phyloP scores from a whole-genome alignment of 2,797 vertebrate genomes.

The Periophthalmus magnuspinnatus region DNA sequence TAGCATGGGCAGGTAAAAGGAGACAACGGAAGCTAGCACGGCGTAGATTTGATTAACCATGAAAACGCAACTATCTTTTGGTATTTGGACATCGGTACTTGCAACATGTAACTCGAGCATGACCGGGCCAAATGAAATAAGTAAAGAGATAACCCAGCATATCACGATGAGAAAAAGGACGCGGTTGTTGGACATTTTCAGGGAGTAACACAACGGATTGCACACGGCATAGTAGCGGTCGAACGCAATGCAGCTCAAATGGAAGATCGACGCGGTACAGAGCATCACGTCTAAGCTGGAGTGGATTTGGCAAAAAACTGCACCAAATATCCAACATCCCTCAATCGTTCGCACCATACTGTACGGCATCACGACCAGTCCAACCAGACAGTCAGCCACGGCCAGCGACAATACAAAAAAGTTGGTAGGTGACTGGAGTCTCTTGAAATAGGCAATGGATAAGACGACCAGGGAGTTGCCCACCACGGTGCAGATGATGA shows the following conservation, averaged over 20 bases:
- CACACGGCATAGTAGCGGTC: slow-evolving; percentile 83
- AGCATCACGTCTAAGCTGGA: slow-evolving; percentile 85
- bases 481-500: slow-evolving; percentile 76
- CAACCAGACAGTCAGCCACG: slow-evolving; percentile 83
- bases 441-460: slow-evolving; percentile 81
- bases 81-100: slow-evolving; percentile 60
- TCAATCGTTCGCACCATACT: slow-evolving; percentile 82
- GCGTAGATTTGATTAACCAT: slow-evolving; percentile 80
- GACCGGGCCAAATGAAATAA: slow-evolving; percentile 82
- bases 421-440: slow-evolving; percentile 82
- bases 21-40: slow-evolving; percentile 77
- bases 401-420: slow-evolving; percentile 81
- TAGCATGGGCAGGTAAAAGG: slow-evolving; percentile 81
- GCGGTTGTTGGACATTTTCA: slow-evolving; percentile 75
- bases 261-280: slow-evolving; percentile 84
- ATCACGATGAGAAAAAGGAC: slow-evolving; percentile 72
- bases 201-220: slow-evolving; percentile 76
- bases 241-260: slow-evolving; percentile 84
- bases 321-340: slow-evolving; percentile 83
- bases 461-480: slow-evolving; percentile 83
- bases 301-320: slow-evolving; percentile 79
- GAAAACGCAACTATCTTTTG: slow-evolving; percentile 72
- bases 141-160: slow-evolving; percentile 78
- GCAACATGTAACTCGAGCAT: slow-evolving; percentile 75
- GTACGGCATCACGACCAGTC: slow-evolving; percentile 84